These are phyloP conservation scores for Polypterus senegalus DNA, from an alignment of 2,113 vertebrate species.

Conservation along the genomic window DNA sequence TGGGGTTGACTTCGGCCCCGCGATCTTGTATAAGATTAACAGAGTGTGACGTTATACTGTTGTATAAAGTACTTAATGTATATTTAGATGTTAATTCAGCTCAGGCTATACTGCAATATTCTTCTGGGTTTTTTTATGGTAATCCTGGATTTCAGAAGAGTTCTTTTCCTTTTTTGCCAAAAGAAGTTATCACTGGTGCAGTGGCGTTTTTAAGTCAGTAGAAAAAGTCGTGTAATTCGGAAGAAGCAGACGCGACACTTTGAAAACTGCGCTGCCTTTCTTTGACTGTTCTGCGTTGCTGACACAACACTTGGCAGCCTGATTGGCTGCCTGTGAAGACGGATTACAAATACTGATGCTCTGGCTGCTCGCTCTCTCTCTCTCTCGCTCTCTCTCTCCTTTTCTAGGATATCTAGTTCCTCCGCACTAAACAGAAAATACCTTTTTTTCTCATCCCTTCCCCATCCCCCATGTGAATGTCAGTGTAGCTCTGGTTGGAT, in stretches of 20 bases:
- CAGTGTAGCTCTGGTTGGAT: neutral
- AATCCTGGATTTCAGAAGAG: no score
- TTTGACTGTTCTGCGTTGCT: slow-evolving; percentile 35
- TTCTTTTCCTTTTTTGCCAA: no score
- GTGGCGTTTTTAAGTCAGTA: no score
- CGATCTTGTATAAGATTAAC: no score
- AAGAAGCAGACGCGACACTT: slow-evolving; percentile 5
- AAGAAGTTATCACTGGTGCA: no score
- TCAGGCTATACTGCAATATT: no score
- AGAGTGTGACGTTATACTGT: no score
- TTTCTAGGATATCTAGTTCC: slow-evolving; percentile 20
- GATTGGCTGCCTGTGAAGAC: slow-evolving; percentile 54
- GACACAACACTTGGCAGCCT: slow-evolving; percentile 35
- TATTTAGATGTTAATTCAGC: no score
- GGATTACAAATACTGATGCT: slow-evolving; percentile 52
- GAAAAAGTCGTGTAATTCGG: neutral
- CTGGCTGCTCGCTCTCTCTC: slow-evolving; percentile 17
- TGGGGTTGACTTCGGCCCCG: no score
- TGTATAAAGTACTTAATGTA: no score
- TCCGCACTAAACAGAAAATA: slow-evolving; percentile 35
- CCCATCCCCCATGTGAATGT: neutral
- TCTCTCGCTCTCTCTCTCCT: slow-evolving; percentile 13
- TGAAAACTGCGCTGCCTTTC: slow-evolving; percentile 19
- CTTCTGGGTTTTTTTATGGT: no score
- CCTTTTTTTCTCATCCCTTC: slow-evolving; percentile 22